Evolutionary conservation across 37 sponge, comb jelly and placozoan species (phyloP).

Genomic region (Spongilla lacustris): DNA sequence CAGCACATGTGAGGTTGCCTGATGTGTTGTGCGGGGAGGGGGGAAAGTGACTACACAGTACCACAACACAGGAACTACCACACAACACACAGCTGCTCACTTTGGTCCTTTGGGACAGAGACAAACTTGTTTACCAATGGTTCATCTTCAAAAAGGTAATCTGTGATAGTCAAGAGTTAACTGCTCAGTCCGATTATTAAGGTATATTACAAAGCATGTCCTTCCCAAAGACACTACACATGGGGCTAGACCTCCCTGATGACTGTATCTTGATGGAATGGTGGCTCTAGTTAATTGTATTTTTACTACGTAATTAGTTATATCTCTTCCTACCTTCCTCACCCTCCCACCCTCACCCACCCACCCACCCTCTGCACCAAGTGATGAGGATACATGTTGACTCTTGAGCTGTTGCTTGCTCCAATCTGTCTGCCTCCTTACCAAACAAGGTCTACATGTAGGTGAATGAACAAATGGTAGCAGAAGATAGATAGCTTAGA

Average conservation of each 20-base stretch:
- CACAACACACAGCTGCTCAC: constrained; percentile 45
- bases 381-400: constrained; percentile 78
- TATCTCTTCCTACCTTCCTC: not conserved
- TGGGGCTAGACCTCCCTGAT: no score
- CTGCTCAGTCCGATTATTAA: no score
- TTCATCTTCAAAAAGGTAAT: constrained; percentile 95
- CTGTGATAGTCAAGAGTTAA: constrained; percentile 1
- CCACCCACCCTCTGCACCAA: not conserved
- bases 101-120: constrained; percentile 92
- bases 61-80: not conserved
- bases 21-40: not conserved
- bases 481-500: not conserved
- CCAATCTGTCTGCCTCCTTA: constrained; percentile 96
- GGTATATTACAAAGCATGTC: no score
- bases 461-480: not conserved
- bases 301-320: no score
- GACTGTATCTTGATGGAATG: no score
- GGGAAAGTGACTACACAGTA: not conserved
- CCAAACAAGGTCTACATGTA: constrained; percentile 88
- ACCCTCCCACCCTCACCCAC: not conserved
- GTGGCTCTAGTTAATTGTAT: no score
- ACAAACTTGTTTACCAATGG: constrained; percentile 94
- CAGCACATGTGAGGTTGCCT: constrained; percentile 92
- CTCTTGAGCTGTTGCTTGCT: constrained; percentile 87
- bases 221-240: no score